These are phyloP conservation scores for Procambarus virginalis DNA, from an alignment of 1,140 invertebrate species.

Conservation along the genomic window DNA sequence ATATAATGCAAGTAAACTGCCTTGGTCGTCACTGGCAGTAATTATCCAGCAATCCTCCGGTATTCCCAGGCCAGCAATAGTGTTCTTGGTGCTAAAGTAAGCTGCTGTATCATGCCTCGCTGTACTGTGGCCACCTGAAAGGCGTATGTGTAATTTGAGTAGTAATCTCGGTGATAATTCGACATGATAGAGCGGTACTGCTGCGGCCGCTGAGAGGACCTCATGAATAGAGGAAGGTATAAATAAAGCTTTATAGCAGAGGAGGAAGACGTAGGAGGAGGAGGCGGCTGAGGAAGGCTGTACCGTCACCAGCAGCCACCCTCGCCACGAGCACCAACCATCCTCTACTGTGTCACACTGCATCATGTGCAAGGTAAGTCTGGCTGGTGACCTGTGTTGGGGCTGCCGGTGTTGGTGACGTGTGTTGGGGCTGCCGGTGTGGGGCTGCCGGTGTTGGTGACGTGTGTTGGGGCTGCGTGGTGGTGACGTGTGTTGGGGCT, in stretches of 20 bases:
- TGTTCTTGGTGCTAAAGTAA: neutral
- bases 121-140: neutral
- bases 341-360: neutral
- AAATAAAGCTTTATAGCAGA: neutral
- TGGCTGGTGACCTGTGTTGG: no score
- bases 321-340: neutral
- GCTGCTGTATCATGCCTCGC: neutral
- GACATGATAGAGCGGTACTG: neutral
- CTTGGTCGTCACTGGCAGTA: neutral
- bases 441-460: no score
- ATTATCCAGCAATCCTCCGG: neutral
- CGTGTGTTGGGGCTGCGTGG: no score
- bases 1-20: neutral
- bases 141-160: neutral
- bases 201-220: neutral
- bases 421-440: no score
- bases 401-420: no score
- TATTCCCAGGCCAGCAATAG: neutral
- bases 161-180: neutral
- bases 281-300: neutral
- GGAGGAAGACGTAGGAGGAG: neutral
- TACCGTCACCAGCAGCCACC: no score
- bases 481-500: no score
- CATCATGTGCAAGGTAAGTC: neutral
- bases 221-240: neutral